A percentile compares a stretch with the other conserved stretches of the same genome.
Evolutionary conservation across 2,113 vertebrate species (phyloP).

Genomic region (Scopus umbretta): DNA sequence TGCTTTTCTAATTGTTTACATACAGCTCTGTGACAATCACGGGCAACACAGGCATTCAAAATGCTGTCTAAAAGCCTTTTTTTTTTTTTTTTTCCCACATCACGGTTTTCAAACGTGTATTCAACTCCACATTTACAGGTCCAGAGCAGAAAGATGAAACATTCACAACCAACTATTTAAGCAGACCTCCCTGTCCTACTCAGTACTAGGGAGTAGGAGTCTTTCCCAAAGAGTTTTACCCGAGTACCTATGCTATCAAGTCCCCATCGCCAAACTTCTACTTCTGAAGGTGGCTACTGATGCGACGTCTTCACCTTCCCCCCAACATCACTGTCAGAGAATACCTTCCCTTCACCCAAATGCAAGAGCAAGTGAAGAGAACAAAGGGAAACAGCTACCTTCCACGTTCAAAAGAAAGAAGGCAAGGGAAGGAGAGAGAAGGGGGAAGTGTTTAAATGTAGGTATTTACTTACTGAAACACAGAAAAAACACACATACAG

Average conservation of each 20-base stretch:
- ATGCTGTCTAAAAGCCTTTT: neutral
- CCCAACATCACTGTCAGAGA: neutral
- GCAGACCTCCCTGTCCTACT: neutral
- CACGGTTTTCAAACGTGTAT: neutral
- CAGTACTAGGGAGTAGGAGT: neutral
- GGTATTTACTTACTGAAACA: constrained; percentile 34
- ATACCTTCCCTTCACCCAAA: neutral
- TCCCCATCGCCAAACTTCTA: neutral
- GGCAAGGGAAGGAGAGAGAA: neutral
- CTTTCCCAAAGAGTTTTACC: neutral
- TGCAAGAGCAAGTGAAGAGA: neutral
- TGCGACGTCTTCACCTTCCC: neutral
- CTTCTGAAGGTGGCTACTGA: neutral
- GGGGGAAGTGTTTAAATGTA: neutral
- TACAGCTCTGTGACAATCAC: neutral
- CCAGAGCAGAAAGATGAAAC: neutral
- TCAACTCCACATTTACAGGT: neutral
- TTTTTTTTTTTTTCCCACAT: neutral
- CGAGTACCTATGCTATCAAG: neutral
- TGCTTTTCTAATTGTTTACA: neutral
- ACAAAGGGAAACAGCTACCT: neutral
- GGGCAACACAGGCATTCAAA: neutral
- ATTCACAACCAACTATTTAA: neutral
- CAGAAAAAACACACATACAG: neutral
- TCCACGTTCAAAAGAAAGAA: neutral